Evolutionary conservation across 2,888 invertebrate species (phyloP).

Genomic region (Melinopterus prodromus): DNA sequence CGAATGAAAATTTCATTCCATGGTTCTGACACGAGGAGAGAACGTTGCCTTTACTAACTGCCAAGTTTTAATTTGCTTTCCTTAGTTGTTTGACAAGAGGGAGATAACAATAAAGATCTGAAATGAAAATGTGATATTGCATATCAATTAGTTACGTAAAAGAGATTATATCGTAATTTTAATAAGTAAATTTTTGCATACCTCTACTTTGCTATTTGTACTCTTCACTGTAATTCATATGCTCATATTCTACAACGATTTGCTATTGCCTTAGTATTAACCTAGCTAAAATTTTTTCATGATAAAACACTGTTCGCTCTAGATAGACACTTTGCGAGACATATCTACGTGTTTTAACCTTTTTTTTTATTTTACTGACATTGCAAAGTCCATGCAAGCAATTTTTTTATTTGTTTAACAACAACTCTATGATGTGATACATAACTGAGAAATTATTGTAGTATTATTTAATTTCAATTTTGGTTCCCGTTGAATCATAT

Average conservation of each 20-base stretch:
- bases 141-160: constrained; percentile 21
- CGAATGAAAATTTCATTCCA: constrained; percentile 21
- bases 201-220: constrained; percentile 13
- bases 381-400: constrained; percentile 29
- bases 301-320: constrained; percentile 28
- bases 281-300: background rate
- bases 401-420: constrained; percentile 17
- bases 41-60: background rate
- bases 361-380: constrained; percentile 7
- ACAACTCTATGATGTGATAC: constrained; percentile 33
- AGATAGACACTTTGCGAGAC: background rate
- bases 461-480: constrained; percentile 31
- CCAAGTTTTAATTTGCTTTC: background rate
- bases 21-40: background rate
- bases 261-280: background rate
- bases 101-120: background rate
- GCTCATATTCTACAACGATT: constrained; percentile 23
- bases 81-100: background rate
- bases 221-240: background rate
- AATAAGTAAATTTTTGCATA: constrained; percentile 13
- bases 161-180: constrained; percentile 13
- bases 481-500: constrained; percentile 13
- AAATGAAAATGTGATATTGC: constrained; percentile 19
- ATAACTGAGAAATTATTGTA: constrained; percentile 32
- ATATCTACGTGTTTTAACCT: constrained; percentile 19